phyloP scores from a whole-genome alignment of 2,888 invertebrate genomes.

The Lucinisca nassula region DNA sequence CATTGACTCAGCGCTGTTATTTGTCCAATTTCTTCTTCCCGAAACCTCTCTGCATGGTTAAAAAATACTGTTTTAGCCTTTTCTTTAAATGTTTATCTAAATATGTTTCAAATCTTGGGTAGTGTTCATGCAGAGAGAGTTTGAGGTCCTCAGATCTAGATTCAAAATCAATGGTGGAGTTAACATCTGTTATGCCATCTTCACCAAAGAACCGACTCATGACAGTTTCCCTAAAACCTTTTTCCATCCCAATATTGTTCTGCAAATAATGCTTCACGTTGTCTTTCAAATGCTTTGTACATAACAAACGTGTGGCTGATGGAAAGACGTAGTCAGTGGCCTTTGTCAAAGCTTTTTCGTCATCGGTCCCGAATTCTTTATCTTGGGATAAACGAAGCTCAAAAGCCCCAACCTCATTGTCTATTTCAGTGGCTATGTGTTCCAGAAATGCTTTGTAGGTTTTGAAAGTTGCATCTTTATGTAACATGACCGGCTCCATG shows the following conservation, averaged over 20 bases:
- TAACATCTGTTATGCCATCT: not conserved
- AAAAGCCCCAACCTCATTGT: not conserved
- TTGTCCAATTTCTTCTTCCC: not conserved
- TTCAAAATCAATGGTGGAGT: constrained; percentile 5
- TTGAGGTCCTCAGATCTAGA: not conserved
- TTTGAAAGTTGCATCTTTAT: not conserved
- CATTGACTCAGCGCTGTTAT: not conserved
- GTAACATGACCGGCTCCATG: too few species aligned
- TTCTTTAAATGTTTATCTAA: not conserved
- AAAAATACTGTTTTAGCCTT: not conserved
- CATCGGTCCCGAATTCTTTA: constrained; percentile 1
- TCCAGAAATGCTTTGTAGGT: not conserved
- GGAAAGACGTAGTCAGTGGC: not conserved
- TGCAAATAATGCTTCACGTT: not conserved
- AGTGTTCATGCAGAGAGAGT: not conserved
- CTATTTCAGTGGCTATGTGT: not conserved
- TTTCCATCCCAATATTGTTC: not conserved
- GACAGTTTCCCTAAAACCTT: not conserved
- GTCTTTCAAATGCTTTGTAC: too few species aligned
- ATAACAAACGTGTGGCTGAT: not conserved
- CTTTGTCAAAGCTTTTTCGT: not conserved
- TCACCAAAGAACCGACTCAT: not conserved
- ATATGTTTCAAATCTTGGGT: not conserved
- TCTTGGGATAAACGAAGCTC: not conserved
- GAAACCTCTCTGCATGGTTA: not conserved